Base-by-base conservation (phyloP, 2,888 invertebrate genomes). In the Acronicta psi region DNA sequence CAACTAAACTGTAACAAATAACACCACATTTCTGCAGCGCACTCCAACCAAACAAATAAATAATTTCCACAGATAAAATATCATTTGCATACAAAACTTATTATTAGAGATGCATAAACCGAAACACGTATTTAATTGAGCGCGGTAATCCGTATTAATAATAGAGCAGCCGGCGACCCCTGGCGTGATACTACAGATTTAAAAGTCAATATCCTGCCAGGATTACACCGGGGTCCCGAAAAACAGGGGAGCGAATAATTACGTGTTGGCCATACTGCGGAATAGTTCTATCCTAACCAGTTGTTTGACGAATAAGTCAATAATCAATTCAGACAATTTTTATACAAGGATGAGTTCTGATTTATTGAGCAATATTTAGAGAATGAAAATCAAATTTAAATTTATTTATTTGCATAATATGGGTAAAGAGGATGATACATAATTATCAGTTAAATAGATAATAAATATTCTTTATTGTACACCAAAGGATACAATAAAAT, bases 141-240 rank as follows among this genome's bases (percentile, higher is more conserved):
- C 75, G 64, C 51, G 47, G 73, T 85, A 83, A 85, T 84, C 84
- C 83, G 71, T 74, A 78, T 85, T 85, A 84, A 83, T 84, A 83
- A 69, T 62, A 60, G 38, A 77, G 66, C 82, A 83, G 78, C 83
- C 81, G 81, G 80, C 75, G 59, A 56, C 73, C 73, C 68, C 75
- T 66, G 53, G 59, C 59, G 80, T 78, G 75, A 72, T 75, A 58
- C 47, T 63, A 75, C 79, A 77, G 82, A 82, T 85, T 84, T 83
- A 80, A 82, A 84, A 86, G 86, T 86, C 85, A 85, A 83, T 83
- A 79, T 79, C 61, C 72, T 63, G 61, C 9, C 29, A 34, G 53
- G 75, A 77, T 75, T 75, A 74, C 49, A 25, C 42, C 42, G 34
- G 57, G 64, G 59, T 62, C 45, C 62, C 45, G 4, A 42, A 37